These are phyloP conservation scores for Chelmon rostratus DNA, from an alignment of 2,797 vertebrate genomes.

Conservation along the genomic window DNA sequence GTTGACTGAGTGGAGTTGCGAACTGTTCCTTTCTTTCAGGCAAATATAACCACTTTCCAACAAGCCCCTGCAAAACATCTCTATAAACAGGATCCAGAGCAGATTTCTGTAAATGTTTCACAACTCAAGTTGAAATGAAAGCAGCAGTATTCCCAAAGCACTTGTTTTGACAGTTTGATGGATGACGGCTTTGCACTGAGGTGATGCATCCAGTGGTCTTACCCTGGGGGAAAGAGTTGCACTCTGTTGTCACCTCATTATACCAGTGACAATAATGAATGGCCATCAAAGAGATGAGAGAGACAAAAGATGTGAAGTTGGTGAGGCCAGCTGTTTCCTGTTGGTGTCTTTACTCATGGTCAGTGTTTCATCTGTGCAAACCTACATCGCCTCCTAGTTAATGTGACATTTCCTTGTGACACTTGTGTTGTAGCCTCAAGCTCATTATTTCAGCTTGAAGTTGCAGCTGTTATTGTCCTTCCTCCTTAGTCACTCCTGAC, in stretches of 20 bases:
- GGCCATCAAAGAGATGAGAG: background rate
- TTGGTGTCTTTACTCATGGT: background rate
- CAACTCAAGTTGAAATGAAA: background rate
- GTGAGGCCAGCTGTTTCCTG: slow-evolving; percentile 44
- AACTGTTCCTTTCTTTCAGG: background rate
- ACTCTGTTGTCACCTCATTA: background rate
- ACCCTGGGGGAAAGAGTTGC: too few relatives aligned
- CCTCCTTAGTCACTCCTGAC: slow-evolving; percentile 17
- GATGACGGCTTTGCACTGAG: too few relatives aligned
- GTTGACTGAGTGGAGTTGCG: background rate
- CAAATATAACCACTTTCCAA: background rate
- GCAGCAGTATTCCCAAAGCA: background rate
- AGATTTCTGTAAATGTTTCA: slow-evolving; percentile 27
- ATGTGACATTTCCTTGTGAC: background rate
- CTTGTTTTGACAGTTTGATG: background rate
- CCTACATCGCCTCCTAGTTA: background rate
- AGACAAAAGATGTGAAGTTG: background rate
- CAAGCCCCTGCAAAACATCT: background rate
- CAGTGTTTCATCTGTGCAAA: background rate
- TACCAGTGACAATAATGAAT: background rate
- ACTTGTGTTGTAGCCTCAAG: background rate
- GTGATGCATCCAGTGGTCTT: background rate
- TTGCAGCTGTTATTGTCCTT: slow-evolving; percentile 5
- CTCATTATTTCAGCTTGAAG: background rate
- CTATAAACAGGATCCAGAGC: background rate